Conservation (phyloP, 2,888 invertebrate species). For the Ditula angustiorana region DNA sequence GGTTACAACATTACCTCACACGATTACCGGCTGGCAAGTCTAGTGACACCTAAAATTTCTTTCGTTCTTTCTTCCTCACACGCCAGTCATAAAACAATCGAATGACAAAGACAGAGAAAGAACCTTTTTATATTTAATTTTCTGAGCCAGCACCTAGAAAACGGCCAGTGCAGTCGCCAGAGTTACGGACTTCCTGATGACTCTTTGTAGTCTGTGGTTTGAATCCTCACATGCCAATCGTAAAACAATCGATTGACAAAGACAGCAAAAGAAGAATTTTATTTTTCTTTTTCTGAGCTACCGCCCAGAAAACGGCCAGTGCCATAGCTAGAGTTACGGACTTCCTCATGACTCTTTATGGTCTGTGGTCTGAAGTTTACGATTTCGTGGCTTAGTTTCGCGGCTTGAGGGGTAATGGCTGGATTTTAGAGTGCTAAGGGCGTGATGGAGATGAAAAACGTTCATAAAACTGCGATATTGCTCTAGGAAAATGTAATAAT, state of each 20-base stretch:
- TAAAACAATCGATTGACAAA: too few relatives aligned
- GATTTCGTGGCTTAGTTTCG: neutral
- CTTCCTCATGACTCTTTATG: conserved; percentile 8
- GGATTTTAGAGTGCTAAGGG: conserved; percentile 6
- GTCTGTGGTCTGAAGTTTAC: conserved; percentile 8
- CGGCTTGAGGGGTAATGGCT: conserved; percentile 10
- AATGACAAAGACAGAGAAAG: neutral
- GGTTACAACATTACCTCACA: conserved; percentile 29
- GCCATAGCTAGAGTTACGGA: conserved; percentile 6
- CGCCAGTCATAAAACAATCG: neutral
- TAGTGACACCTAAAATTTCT: neutral
- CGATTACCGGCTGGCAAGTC: conserved; percentile 8
- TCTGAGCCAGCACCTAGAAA: neutral
- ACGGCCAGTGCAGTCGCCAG: conserved; percentile 11
- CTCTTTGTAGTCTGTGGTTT: conserved; percentile 7
- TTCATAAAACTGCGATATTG: conserved; percentile 19
- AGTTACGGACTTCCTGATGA: conserved; percentile 6
- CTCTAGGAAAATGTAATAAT: conserved; percentile 17
- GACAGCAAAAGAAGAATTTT: neutral
- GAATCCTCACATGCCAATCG: too few relatives aligned
- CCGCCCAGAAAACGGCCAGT: conserved; percentile 4
- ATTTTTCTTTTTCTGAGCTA: neutral
- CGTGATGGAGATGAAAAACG: conserved; percentile 29
- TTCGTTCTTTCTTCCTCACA: neutral
- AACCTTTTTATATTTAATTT: conserved; percentile 7